phyloP scores from a whole-genome alignment of 2,797 vertebrate genomes.

The Psittacula echo region DNA sequence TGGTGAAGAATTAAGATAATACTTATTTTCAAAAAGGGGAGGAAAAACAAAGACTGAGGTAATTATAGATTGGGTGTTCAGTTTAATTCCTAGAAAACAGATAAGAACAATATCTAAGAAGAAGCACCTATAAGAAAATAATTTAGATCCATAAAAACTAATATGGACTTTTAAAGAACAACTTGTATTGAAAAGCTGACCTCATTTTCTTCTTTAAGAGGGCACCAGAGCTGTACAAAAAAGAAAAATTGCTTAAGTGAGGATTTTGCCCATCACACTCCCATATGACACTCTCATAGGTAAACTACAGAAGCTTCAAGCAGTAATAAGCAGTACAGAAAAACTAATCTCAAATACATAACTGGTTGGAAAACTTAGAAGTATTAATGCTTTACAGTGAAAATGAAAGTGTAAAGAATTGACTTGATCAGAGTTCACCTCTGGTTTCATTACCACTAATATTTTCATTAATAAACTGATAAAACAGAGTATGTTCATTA shows the following conservation, averaged over 20 bases:
- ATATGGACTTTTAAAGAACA: not conserved
- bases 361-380: not conserved
- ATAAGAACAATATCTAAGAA: not conserved
- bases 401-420: not conserved
- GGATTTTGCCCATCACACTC: not conserved
- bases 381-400: not conserved
- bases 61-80: not conserved
- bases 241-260: not conserved
- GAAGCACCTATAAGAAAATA: not conserved
- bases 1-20: not conserved
- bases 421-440: not conserved
- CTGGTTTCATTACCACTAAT: not conserved
- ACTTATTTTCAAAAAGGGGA: not conserved
- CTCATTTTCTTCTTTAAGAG: not conserved
- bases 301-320: not conserved
- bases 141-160: not conserved
- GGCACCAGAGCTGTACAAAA: not conserved
- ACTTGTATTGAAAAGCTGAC: not conserved
- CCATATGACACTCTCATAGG: not conserved
- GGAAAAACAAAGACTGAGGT: not conserved
- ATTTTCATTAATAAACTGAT: not conserved
- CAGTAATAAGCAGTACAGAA: not conserved
- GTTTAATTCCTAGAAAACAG: not conserved
- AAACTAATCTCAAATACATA: not conserved
- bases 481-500: not conserved